Conservation (phyloP, 1,140 invertebrate genomes). For the Drosophila pruinosa region DNA sequence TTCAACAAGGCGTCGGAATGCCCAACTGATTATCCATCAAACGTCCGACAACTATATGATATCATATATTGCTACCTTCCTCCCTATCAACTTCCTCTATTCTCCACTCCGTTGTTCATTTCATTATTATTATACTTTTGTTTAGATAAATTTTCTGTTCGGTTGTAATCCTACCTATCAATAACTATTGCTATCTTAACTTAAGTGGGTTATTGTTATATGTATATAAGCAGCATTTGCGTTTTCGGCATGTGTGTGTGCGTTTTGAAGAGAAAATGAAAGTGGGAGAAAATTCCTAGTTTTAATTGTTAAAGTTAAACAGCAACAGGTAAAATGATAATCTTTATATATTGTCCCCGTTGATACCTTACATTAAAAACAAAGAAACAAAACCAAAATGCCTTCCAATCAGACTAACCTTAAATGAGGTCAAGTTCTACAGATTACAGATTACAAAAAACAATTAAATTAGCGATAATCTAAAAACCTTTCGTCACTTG, state of each 20-base stretch:
- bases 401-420: background rate
- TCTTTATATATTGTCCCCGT: slow-evolving; percentile 29
- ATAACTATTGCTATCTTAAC: slow-evolving; percentile 11
- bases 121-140: background rate
- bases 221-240: slow-evolving; percentile 19
- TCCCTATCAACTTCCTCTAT: background rate
- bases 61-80: background rate
- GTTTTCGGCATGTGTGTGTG: slow-evolving; percentile 22
- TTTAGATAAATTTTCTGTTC: background rate
- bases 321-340: slow-evolving; percentile 21
- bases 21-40: slow-evolving; percentile 50
- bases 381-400: slow-evolving; percentile 45
- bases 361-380: slow-evolving; percentile 55
- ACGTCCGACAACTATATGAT: background rate
- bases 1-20: slow-evolving; percentile 86
- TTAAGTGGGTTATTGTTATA: slow-evolving; percentile 21
- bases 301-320: slow-evolving; percentile 74
- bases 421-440: slow-evolving; percentile 8
- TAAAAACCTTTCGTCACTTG: background rate
- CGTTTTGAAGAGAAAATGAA: background rate
- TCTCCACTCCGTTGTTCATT: background rate
- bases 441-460: background rate
- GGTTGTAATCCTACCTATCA: slow-evolving; percentile 3
- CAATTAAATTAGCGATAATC: background rate
- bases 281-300: slow-evolving; percentile 54